phyloP scores from a whole-genome alignment of 1,140 invertebrate species.

The Uloborus diversus region DNA sequence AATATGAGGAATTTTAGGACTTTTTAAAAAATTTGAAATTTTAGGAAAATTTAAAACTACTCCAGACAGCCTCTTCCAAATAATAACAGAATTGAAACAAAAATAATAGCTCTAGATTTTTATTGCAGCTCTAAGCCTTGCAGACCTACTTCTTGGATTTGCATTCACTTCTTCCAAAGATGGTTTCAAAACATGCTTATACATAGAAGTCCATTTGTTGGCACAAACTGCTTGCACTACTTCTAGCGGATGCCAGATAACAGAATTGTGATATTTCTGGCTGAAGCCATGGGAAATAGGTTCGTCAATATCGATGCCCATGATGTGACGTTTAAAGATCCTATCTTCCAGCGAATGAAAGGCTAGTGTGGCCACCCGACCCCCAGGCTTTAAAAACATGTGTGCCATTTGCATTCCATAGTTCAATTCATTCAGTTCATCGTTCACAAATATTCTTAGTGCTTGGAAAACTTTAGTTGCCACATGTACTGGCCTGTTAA shows the following conservation, averaged over 20 bases:
- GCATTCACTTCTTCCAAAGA: constrained; percentile 75
- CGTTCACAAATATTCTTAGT: constrained; percentile 94
- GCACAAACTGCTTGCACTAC: constrained; percentile 72
- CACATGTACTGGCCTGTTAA: constrained; percentile 78
- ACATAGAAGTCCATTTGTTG: constrained; percentile 78
- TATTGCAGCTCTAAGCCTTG: constrained; percentile 86
- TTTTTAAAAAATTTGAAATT: no score
- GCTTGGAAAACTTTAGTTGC: constrained; percentile 96
- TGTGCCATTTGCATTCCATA: constrained; percentile 83
- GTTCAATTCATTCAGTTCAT: constrained; percentile 96
- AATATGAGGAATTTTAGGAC: no score
- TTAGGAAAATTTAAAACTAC: no score
- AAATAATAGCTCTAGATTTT: no score
- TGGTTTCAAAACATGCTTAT: constrained; percentile 83
- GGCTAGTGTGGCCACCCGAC: constrained; percentile 81
- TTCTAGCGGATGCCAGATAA: constrained; percentile 65
- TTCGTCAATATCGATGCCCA: constrained; percentile 76
- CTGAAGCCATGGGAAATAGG: constrained; percentile 59
- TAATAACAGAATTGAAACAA: no score
- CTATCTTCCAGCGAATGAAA: constrained; percentile 96
- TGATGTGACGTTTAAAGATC: constrained; percentile 91
- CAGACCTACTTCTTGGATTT: constrained; percentile 87
- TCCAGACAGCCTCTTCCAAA: no score
- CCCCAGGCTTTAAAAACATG: constrained; percentile 79
- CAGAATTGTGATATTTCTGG: constrained; percentile 62